Conservation (phyloP, 2,797 vertebrate species). For the Alca torda region DNA sequence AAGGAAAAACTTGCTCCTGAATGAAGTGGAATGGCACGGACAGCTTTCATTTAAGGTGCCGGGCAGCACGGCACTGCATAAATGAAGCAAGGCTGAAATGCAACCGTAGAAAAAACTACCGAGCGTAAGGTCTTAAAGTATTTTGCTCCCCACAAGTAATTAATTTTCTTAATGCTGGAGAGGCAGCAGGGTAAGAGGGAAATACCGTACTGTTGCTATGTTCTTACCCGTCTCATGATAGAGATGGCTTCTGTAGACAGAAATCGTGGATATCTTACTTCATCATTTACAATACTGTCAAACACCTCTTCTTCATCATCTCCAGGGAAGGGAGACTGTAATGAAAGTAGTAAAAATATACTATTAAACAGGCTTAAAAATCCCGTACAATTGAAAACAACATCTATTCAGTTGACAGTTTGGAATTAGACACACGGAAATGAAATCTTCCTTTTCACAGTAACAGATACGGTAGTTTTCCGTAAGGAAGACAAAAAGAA, state of each 20-base stretch:
- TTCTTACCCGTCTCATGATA: conserved; percentile 95
- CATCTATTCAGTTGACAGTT: not conserved
- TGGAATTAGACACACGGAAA: not conserved
- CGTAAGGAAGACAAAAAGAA: not conserved
- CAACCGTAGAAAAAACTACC: rapidly evolving
- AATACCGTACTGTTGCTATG: not conserved
- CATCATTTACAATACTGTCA: conserved; percentile 99
- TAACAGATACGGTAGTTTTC: not conserved
- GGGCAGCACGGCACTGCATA: not conserved
- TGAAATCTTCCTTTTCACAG: not conserved
- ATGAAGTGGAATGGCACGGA: not conserved
- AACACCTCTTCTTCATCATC: conserved; percentile 99
- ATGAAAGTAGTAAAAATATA: not conserved
- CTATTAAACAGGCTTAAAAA: not conserved
- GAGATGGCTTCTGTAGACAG: conserved; percentile 98
- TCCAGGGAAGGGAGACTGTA: conserved; percentile 95
- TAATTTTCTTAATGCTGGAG: not conserved
- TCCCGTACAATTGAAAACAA: not conserved
- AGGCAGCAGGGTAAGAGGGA: not conserved
- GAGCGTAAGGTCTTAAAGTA: not conserved
- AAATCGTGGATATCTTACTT: conserved; percentile 96
- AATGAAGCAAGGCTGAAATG: not conserved
- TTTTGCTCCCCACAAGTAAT: not conserved
- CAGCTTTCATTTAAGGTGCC: not conserved
- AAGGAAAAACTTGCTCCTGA: not conserved